Evolutionary conservation across 2,888 invertebrate species (phyloP), one percentile per base, ranked within the genome.

Genomic region (Drosophila lacicola): DNA sequence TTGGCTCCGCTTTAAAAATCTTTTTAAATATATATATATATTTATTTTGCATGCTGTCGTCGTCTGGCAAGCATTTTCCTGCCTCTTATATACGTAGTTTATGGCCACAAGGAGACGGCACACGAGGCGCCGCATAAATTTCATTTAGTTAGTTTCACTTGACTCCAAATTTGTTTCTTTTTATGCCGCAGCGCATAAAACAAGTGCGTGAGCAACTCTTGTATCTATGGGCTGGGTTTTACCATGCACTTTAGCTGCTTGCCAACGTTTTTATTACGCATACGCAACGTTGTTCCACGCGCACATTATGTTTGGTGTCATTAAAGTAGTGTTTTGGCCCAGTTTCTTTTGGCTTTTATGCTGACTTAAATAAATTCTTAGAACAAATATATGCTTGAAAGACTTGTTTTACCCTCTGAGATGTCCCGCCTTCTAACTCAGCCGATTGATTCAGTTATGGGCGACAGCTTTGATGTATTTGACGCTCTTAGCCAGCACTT

Each of bases 91-190:
- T 21, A 34, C 4, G 19, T 50, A 37, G 49, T 66, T 70, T 63
- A 63, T 46, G 14, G 37, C 44, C 39, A 17, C 44, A 41, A 55
- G 67, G 51, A 49, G 47, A 4, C 37, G 33, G 9, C 54, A 44
- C 58, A 39, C 37, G 65, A 47, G 58, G 60, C 46, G 42, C 62
- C 25, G 62, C 54, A 74, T 78, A 80, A 78, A 83, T 78, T 85
- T 78, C 64, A 76, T 85, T 80, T 82, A 66, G 68, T 78, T 74
- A 82, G 86, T 82, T 85, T 80, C 37, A 46, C 53, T 68, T 53
- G 55, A 25, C 55, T 70, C 25, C 36, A 50, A 60, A 60, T 66
- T 62, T 42, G 56, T 60, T 50, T 36, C 49, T 51, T 64, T 69
- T 54, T 65, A 67, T 64, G 66, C 57, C 46, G 39, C 51, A 36